These are phyloP conservation scores for Umimayanthus kanabou DNA, from an alignment of 92 coral and sea anemone species.

Conservation along the genomic window DNA sequence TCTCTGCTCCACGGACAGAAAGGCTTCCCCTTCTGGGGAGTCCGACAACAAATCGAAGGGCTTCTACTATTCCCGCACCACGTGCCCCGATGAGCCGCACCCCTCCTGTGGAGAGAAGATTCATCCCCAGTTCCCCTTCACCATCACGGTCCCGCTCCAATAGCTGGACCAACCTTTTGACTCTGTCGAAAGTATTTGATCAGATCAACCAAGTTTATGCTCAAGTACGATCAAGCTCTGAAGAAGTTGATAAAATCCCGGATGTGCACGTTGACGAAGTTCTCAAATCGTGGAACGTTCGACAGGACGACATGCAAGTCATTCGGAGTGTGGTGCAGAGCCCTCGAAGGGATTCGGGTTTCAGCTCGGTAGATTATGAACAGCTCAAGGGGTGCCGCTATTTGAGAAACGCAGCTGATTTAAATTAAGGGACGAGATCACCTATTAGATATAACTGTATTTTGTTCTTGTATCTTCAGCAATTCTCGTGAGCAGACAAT, in stretches of 20 bases:
- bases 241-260: not conserved
- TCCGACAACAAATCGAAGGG: not conserved
- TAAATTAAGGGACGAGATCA: too few relatives aligned
- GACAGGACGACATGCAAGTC: not conserved
- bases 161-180: not conserved
- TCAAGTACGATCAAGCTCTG: not conserved
- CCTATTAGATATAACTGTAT: too few relatives aligned
- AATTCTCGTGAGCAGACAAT: too few relatives aligned
- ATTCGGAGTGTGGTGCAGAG: slow-evolving; percentile 3
- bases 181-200: slow-evolving; percentile 7
- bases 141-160: not conserved
- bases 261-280: slow-evolving; percentile 1
- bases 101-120: slow-evolving; percentile 3
- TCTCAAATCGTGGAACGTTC: slow-evolving; percentile 17
- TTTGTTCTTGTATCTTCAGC: too few relatives aligned
- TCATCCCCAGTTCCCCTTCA: too few relatives aligned
- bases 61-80: not conserved
- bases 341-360: slow-evolving; percentile 5
- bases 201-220: not conserved
- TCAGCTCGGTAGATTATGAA: not conserved
- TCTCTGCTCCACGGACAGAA: not conserved
- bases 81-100: not conserved
- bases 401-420: not conserved
- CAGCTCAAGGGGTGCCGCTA: not conserved
- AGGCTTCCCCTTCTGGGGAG: not conserved